Evolutionary conservation across 2,113 vertebrate genomes (phyloP).

Genomic region (Polypterus senegalus): DNA sequence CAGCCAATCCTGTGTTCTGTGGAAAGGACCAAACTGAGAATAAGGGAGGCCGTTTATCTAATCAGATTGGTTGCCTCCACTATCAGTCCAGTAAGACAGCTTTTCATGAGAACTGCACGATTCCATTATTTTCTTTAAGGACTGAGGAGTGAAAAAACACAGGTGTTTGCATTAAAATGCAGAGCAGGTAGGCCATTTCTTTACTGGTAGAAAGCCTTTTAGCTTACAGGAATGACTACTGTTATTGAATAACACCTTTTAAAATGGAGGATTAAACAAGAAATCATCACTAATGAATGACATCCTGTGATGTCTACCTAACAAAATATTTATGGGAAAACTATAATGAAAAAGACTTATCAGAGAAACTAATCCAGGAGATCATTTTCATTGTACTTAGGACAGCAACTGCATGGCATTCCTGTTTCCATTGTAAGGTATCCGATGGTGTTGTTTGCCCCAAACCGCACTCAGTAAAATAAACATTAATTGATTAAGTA

Average conservation of each 20-base stretch:
- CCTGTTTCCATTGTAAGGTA: too few species aligned
- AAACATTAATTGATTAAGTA: too few species aligned
- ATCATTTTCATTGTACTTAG: too few species aligned
- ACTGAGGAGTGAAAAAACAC: neutral
- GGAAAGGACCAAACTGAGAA: slow-evolving; percentile 27
- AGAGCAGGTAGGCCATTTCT: neutral
- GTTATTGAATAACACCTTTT: neutral
- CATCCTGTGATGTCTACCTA: too few species aligned
- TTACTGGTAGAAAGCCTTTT: neutral
- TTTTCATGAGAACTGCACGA: slow-evolving; percentile 5
- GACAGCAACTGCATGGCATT: too few species aligned
- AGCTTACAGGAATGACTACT: neutral
- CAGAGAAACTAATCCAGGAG: too few species aligned
- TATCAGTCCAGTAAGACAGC: slow-evolving; percentile 20
- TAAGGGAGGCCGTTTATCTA: slow-evolving; percentile 20
- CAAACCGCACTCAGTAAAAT: too few species aligned
- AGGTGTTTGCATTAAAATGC: neutral
- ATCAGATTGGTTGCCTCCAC: slow-evolving; percentile 38
- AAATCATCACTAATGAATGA: too few species aligned
- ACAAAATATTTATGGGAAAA: too few species aligned
- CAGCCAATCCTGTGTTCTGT: slow-evolving; percentile 24
- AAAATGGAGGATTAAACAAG: neutral
- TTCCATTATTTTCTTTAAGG: neutral
- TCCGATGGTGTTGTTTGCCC: too few species aligned
- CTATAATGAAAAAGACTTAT: too few species aligned